Percentiles rank a stretch among this genome's conserved stretches.
These are phyloP conservation scores for Drosophila arizonae DNA, from an alignment of 1,140 invertebrate genomes.

Conservation along the genomic window DNA sequence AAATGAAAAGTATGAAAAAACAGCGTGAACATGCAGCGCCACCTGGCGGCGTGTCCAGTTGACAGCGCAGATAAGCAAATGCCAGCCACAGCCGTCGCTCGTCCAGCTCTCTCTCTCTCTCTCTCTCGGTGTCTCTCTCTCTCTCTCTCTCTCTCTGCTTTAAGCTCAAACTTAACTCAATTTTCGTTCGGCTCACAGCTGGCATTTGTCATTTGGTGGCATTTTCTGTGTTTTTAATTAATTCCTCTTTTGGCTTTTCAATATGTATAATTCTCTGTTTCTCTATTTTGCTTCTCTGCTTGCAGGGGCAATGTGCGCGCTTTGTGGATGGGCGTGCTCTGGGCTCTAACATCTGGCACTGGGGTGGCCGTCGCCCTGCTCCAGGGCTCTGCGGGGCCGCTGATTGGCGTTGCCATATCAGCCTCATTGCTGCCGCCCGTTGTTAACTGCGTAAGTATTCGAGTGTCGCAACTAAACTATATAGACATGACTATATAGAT, in stretches of 20 bases:
- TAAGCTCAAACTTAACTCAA: constrained; percentile 56
- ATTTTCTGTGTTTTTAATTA: constrained; percentile 68
- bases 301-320: constrained; percentile 87
- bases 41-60: constrained; percentile 42
- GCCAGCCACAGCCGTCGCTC: constrained; percentile 35
- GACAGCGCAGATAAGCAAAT: constrained; percentile 54
- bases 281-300: constrained; percentile 1
- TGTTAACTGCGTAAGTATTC: constrained; percentile 90
- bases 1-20: constrained; percentile 13
- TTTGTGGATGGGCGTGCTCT: constrained; percentile 89
- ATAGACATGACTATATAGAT: background rate
- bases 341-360: constrained; percentile 88
- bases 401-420: constrained; percentile 95
- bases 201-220: constrained; percentile 60
- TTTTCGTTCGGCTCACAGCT: constrained; percentile 47
- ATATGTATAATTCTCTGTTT: constrained; percentile 24
- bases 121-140: constrained; percentile 2
- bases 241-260: constrained; percentile 64
- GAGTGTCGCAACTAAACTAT: background rate
- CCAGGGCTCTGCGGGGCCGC: constrained; percentile 91
- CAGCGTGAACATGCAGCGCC: constrained; percentile 27
- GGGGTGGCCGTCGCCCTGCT: constrained; percentile 93
- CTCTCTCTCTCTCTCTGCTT: background rate
- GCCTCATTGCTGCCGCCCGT: constrained; percentile 93
- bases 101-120: constrained; percentile 4